Conservation (phyloP, 2,888 invertebrate species). For the Amphiduros pacificus region DNA sequence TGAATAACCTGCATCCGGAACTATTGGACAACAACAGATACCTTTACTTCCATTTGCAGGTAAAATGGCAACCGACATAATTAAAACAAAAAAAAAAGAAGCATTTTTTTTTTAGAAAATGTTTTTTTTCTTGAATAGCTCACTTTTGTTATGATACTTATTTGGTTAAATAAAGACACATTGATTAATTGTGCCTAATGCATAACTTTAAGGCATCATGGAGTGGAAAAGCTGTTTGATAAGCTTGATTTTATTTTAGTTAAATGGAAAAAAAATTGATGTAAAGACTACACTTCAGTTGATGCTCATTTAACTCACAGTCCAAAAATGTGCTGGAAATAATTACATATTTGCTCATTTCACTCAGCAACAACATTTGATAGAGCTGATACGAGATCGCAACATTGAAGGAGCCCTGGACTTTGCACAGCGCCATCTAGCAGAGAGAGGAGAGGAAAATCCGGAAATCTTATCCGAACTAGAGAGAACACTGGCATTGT, state of each 20-base stretch:
- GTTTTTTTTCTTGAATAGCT: background rate
- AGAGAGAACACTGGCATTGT: slow-evolving; percentile 88
- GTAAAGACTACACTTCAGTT: too few relatives aligned
- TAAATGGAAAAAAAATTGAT: too few relatives aligned
- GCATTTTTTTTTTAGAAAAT: background rate
- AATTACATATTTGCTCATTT: background rate
- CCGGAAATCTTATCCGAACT: slow-evolving; percentile 73
- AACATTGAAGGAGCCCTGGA: slow-evolving; percentile 84
- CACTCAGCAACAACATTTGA: slow-evolving; percentile 80
- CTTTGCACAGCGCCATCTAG: slow-evolving; percentile 86
- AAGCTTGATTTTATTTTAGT: too few relatives aligned
- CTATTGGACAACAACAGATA: slow-evolving; percentile 92
- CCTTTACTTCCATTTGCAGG: slow-evolving; percentile 92
- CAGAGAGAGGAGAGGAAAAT: slow-evolving; percentile 80
- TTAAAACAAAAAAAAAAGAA: too few relatives aligned
- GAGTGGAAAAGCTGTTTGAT: too few relatives aligned
- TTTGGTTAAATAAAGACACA: background rate
- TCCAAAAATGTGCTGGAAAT: background rate
- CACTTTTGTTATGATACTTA: too few relatives aligned
- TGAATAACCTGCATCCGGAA: slow-evolving; percentile 93
- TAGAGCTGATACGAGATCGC: slow-evolving; percentile 83
- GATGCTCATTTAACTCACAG: too few relatives aligned
- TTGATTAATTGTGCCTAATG: background rate
- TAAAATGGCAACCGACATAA: too few relatives aligned
- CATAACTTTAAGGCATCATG: too few relatives aligned